Evolutionary conservation across 2,113 vertebrate species (phyloP).

Genomic region (Myrmecophaga tridactyla): DNA sequence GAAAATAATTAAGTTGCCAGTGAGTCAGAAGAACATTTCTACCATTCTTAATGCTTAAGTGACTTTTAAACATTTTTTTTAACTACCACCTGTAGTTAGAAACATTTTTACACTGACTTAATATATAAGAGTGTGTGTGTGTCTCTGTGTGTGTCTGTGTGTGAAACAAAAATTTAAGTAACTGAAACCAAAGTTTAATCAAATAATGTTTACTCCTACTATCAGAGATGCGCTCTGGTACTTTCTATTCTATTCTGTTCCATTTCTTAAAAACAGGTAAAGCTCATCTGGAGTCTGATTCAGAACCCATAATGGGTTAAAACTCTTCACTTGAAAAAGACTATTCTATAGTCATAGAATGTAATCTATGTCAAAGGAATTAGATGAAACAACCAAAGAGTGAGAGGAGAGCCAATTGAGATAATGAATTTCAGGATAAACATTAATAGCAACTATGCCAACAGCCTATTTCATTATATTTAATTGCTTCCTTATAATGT

Average conservation of each 20-base stretch:
- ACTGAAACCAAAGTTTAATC: slow-evolving; percentile 20
- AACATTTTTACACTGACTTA: background rate
- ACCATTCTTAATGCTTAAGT: background rate
- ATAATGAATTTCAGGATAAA: slow-evolving; percentile 3
- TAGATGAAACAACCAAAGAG: background rate
- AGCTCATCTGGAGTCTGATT: background rate
- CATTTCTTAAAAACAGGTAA: background rate
- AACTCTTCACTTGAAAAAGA: background rate
- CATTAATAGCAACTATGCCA: background rate
- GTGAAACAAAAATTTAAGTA: background rate
- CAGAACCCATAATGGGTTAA: background rate
- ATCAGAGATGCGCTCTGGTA: background rate
- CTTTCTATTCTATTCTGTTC: background rate
- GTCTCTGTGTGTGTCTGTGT: background rate
- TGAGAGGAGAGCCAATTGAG: background rate
- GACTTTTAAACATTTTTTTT: slow-evolving; percentile 28
- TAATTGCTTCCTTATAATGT: slow-evolving; percentile 24
- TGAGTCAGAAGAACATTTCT: slow-evolving; percentile 15
- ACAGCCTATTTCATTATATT: slow-evolving; percentile 32
- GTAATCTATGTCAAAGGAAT: background rate
- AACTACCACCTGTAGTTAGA: background rate
- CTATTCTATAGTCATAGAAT: background rate
- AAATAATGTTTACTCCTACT: background rate
- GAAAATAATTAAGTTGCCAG: background rate
- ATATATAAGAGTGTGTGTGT: background rate